These are phyloP conservation scores for Thumatha senex DNA, from an alignment of 2,888 invertebrate genomes.

Conservation along the genomic window DNA sequence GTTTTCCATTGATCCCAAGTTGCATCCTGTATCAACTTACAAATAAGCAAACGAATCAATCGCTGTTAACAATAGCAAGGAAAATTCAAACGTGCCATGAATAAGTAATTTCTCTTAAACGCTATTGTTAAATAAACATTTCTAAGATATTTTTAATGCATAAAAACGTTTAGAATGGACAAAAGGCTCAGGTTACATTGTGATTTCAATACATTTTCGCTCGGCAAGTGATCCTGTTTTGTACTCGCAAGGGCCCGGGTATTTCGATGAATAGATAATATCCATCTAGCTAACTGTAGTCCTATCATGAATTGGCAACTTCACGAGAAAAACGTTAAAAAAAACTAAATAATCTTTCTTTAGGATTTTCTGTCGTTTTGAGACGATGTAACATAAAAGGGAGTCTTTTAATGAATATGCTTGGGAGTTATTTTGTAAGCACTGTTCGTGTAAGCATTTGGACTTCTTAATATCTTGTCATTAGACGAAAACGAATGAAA, in stretches of 20 bases:
- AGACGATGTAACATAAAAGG: constrained; percentile 34
- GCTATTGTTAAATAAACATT: constrained; percentile 73
- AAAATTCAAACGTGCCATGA: constrained; percentile 68
- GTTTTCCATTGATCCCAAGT: constrained; percentile 1
- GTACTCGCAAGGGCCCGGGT: constrained; percentile 60
- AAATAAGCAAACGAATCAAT: constrained; percentile 48
- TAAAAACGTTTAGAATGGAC: constrained; percentile 67
- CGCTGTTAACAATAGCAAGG: constrained; percentile 55
- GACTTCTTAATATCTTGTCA: constrained; percentile 2
- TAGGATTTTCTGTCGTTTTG: constrained; percentile 37
- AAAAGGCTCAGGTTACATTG: constrained; percentile 74
- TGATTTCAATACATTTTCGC: constrained; percentile 80
- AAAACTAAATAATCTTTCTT: constrained; percentile 45
- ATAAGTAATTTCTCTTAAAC: constrained; percentile 73
- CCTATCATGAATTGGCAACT: constrained; percentile 73
- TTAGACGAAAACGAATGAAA: background rate
- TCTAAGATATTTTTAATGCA: constrained; percentile 48
- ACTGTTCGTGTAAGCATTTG: constrained; percentile 2
- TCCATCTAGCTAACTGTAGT: constrained; percentile 69
- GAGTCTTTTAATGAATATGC: constrained; percentile 33
- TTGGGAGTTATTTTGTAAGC: constrained; percentile 3
- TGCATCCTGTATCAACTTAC: constrained; percentile 43
- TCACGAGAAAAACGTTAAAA: constrained; percentile 45
- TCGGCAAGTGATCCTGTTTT: constrained; percentile 76
- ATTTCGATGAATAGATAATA: constrained; percentile 77